Conservation (phyloP, 2,888 invertebrate species). For the Nemoura dubitans region DNA sequence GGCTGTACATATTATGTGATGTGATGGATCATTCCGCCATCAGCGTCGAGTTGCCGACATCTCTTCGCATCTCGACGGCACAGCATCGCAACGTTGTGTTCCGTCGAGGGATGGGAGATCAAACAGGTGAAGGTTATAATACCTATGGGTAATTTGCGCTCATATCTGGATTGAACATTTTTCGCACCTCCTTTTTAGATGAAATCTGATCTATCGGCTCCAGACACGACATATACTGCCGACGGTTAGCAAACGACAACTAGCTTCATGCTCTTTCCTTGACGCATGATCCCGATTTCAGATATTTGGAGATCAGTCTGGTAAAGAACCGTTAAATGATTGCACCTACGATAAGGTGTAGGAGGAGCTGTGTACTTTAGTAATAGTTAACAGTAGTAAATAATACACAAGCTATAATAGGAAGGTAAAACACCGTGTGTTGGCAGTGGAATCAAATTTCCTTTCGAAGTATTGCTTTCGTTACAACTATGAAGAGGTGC, state of each 20-base stretch:
- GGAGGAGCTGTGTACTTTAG: not conserved
- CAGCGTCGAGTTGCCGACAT: constrained; percentile 8
- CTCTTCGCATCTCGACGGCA: not conserved
- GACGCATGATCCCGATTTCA: not conserved
- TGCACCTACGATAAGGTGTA: not conserved
- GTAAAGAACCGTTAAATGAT: not conserved
- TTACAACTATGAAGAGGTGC: too few relatives aligned
- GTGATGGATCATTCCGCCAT: constrained; percentile 25
- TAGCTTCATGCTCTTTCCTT: not conserved
- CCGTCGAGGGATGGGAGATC: not conserved
- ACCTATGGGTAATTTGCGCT: not conserved
- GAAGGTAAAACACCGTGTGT: too few relatives aligned
- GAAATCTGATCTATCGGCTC: not conserved
- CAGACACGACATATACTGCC: not conserved
- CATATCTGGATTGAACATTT: not conserved
- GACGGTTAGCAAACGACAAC: not conserved
- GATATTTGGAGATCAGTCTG: not conserved
- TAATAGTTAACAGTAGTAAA: too few relatives aligned
- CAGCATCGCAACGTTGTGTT: not conserved
- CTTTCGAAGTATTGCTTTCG: too few relatives aligned
- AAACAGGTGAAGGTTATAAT: not conserved
- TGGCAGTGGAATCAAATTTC: too few relatives aligned
- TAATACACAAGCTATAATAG: too few relatives aligned
- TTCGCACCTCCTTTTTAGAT: not conserved
- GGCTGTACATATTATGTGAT: constrained; percentile 18